phyloP scores from a whole-genome alignment of 2,888 invertebrate species.

The Norana najaformis region DNA sequence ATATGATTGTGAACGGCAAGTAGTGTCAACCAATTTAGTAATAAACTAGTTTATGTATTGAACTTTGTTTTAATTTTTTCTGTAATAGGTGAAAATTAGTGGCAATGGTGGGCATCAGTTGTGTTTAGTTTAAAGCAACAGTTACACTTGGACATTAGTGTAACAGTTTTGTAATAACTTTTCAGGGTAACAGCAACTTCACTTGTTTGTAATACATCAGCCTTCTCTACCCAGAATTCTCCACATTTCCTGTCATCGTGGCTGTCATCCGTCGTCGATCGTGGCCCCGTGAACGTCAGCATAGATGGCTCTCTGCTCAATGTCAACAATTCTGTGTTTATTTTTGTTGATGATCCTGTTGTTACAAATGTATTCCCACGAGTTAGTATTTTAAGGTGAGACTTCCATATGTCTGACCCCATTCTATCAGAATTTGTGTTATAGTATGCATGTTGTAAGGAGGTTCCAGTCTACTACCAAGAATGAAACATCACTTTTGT shows the following conservation, averaged over 20 bases:
- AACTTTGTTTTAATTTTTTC: neutral
- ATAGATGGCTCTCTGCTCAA: conserved; percentile 24
- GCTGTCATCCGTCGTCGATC: neutral
- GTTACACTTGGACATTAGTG: too few relatives aligned
- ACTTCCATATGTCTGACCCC: neutral
- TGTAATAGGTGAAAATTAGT: neutral
- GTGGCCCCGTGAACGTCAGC: neutral
- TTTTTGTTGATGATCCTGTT: conserved; percentile 21
- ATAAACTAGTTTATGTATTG: neutral
- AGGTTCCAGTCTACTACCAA: too few relatives aligned
- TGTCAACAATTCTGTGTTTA: neutral
- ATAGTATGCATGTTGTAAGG: neutral
- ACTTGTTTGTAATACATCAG: conserved; percentile 13
- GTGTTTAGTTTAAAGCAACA: neutral
- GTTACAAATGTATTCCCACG: conserved; percentile 23
- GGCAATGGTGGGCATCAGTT: neutral
- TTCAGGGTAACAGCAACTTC: conserved; percentile 14
- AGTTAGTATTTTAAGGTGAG: conserved; percentile 30
- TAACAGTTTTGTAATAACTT: neutral
- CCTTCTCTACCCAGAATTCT: conserved; percentile 8
- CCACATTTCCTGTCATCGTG: neutral
- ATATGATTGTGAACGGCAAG: too few relatives aligned
- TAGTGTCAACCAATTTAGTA: neutral
- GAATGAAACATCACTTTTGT: neutral
- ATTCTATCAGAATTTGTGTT: neutral